These are phyloP conservation scores for Volucella bombylans DNA, from an alignment of 2,888 invertebrate species.

Conservation along the genomic window DNA sequence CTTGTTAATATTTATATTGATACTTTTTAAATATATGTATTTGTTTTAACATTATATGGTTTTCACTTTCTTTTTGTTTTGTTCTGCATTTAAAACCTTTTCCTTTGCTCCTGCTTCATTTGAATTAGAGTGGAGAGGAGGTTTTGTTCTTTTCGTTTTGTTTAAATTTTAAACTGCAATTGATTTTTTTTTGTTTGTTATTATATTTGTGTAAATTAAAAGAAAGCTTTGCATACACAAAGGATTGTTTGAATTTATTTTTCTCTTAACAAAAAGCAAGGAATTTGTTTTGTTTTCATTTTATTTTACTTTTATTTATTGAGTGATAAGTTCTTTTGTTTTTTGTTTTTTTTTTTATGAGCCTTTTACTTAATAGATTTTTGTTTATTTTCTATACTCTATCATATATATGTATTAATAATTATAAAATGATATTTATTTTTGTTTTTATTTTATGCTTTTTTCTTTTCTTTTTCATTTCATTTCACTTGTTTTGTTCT, in stretches of 20 bases:
- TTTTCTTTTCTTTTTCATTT: conserved; percentile 3
- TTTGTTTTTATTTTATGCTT: conserved; percentile 31
- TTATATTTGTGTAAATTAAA: conserved; percentile 12
- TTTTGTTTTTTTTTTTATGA: no score
- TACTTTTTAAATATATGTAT: conserved; percentile 65
- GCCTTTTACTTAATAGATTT: conserved; percentile 35
- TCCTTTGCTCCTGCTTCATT: conserved; percentile 39
- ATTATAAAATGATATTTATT: conserved; percentile 68
- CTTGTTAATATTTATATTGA: conserved; percentile 60
- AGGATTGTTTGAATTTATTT: conserved; percentile 25
- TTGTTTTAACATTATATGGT: conserved; percentile 50
- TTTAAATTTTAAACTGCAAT: conserved; percentile 16
- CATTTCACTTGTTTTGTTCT: conserved; percentile 18
- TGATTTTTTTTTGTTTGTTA: background rate
- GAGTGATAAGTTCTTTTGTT: conserved; percentile 66
- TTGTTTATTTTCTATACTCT: conserved; percentile 60
- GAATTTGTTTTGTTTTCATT: conserved; percentile 51
- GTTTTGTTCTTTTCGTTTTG: conserved; percentile 33
- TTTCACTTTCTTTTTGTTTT: background rate
- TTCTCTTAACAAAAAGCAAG: conserved; percentile 65
- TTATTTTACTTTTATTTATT: conserved; percentile 46
- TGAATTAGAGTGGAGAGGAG: conserved; percentile 34
- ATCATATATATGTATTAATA: conserved; percentile 58
- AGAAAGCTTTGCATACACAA: conserved; percentile 69
- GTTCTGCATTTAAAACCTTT: conserved; percentile 33